Evolutionary conservation across 1,140 invertebrate species (phyloP).

Genomic region (Charaxes varanes): DNA sequence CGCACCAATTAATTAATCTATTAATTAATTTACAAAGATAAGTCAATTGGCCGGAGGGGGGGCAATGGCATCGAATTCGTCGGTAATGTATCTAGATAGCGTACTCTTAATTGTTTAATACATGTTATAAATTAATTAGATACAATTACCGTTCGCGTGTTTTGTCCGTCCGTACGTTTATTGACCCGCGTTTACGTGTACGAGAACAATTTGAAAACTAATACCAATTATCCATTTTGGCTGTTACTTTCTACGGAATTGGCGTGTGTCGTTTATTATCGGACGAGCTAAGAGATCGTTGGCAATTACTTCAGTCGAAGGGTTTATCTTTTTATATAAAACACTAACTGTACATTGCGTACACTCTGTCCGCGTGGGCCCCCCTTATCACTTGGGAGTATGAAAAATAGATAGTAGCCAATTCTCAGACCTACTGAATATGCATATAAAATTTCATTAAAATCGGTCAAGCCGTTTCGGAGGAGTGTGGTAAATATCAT

Average conservation of each 20-base stretch:
- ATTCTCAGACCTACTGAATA: too few relatives aligned
- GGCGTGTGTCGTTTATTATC: conserved; percentile 20
- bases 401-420: too few relatives aligned
- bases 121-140: conserved; percentile 73
- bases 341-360: too few relatives aligned
- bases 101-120: conserved; percentile 70
- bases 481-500: too few relatives aligned
- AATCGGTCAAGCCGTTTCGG: too few relatives aligned
- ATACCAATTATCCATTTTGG: conserved; percentile 48
- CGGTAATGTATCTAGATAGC: conserved; percentile 64
- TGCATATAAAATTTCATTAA: too few relatives aligned
- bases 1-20: conserved; percentile 54
- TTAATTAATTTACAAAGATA: conserved; percentile 65
- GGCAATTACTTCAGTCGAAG: too few relatives aligned
- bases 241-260: conserved; percentile 34
- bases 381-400: too few relatives aligned
- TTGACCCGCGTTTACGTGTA: conserved; percentile 51
- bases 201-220: conserved; percentile 44
- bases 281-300: too few relatives aligned
- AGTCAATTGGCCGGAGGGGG: conserved; percentile 56
- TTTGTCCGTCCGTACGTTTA: conserved; percentile 35
- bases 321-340: too few relatives aligned
- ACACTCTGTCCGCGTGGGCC: too few relatives aligned
- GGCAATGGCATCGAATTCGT: conserved; percentile 47
- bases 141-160: conserved; percentile 65